Conservation (phyloP, 1,140 invertebrate genomes). For the Lethrus apterus region DNA sequence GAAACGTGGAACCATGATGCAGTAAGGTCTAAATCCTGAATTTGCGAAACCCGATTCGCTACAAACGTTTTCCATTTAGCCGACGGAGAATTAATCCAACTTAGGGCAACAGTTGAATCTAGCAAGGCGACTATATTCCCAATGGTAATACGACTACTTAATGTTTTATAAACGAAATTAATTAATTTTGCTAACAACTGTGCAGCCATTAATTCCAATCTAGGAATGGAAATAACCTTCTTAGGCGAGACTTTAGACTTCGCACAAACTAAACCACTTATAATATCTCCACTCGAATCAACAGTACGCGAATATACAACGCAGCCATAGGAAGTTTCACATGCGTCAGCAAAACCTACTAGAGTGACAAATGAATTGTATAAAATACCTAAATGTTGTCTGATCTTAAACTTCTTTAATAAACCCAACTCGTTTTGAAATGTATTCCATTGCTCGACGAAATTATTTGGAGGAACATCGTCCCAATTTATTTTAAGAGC, state of each 20-base stretch:
- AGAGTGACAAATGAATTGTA: too few species aligned
- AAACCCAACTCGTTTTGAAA: too few species aligned
- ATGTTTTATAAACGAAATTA: too few species aligned
- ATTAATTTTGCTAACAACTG: slow-evolving; percentile 19
- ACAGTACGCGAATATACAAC: neutral
- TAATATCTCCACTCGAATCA: neutral
- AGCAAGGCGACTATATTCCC: slow-evolving; percentile 22
- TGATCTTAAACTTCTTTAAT: too few species aligned
- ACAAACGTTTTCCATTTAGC: slow-evolving; percentile 19
- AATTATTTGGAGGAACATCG: too few species aligned
- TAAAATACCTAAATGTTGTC: too few species aligned
- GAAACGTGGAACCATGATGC: slow-evolving; percentile 16
- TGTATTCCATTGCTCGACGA: too few species aligned
- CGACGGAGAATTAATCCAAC: slow-evolving; percentile 27
- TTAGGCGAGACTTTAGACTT: slow-evolving; percentile 31
- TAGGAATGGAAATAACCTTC: slow-evolving; percentile 33
- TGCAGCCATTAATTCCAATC: slow-evolving; percentile 29
- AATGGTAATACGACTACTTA: too few species aligned
- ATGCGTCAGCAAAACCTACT: neutral
- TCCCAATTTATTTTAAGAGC: slow-evolving; percentile 38
- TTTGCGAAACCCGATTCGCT: slow-evolving; percentile 23
- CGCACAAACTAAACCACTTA: slow-evolving; percentile 12
- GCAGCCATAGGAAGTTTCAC: neutral
- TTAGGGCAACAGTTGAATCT: slow-evolving; percentile 26
- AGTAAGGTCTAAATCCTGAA: slow-evolving; percentile 14